phyloP scores from a whole-genome alignment of 2,113 vertebrate genomes.

The Fregetta grallaria region DNA sequence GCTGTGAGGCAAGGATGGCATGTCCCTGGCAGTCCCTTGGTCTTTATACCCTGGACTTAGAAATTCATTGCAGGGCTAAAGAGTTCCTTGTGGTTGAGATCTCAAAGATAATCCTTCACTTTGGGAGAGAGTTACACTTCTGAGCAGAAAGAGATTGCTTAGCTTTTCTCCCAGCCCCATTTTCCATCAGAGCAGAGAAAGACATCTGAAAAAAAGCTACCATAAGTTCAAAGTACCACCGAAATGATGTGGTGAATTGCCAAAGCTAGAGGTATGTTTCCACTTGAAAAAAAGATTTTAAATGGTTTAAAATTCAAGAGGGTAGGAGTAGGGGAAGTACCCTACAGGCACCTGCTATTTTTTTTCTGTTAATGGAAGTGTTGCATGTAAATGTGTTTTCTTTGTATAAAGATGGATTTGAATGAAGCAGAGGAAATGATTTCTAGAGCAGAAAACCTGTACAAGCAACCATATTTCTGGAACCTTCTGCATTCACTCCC shows the following conservation, averaged over 20 bases:
- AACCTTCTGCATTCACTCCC: conserved; percentile 56
- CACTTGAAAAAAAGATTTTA: not conserved
- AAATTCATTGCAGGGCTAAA: not conserved
- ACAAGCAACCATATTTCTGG: conserved; percentile 69
- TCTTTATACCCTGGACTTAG: not conserved
- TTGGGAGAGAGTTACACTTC: not conserved
- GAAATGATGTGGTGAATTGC: not conserved
- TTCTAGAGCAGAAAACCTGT: conserved; percentile 56
- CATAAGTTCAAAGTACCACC: not conserved
- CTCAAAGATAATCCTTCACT: not conserved
- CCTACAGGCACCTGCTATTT: accelerated
- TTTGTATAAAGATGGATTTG: conserved; percentile 57
- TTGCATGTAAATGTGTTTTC: not conserved
- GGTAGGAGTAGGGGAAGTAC: not conserved
- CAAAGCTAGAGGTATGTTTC: not conserved
- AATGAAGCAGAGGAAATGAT: conserved; percentile 65
- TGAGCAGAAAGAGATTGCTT: not conserved
- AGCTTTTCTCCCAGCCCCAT: not conserved
- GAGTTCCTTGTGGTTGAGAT: not conserved
- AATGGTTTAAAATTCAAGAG: not conserved
- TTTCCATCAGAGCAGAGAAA: not conserved
- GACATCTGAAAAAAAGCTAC: not conserved
- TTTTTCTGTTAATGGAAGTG: not conserved
- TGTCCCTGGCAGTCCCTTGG: not conserved
- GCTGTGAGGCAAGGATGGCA: not conserved